Conservation (phyloP, 2,113 vertebrate species). For the Redunca redunca region DNA sequence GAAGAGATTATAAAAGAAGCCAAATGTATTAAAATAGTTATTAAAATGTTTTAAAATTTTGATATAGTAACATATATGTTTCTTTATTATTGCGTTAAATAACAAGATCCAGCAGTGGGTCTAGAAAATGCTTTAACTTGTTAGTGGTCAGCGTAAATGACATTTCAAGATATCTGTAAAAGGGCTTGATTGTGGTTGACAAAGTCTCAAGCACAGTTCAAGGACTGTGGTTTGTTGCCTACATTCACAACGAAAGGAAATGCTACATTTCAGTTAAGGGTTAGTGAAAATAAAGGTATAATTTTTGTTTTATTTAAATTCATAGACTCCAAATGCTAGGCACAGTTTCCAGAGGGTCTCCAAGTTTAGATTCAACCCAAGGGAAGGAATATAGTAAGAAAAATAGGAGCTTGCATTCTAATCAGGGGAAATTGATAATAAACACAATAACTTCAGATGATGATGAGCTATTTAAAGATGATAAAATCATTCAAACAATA, state of each 20-base stretch:
- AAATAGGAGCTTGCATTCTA: background rate
- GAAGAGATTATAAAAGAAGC: background rate
- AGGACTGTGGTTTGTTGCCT: background rate
- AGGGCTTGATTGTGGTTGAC: background rate
- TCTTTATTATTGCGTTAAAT: background rate
- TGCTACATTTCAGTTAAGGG: background rate
- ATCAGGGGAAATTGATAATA: background rate
- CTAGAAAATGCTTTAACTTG: background rate
- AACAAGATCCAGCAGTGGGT: background rate
- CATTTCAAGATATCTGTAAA: background rate
- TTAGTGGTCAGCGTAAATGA: background rate
- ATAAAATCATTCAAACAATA: background rate
- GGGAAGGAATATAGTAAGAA: background rate
- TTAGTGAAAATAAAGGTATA: background rate
- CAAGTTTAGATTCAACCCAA: background rate
- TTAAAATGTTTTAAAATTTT: background rate
- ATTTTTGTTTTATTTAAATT: background rate
- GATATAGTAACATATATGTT: background rate
- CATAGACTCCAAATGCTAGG: background rate
- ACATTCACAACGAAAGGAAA: background rate
- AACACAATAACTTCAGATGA: background rate
- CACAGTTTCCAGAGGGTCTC: background rate
- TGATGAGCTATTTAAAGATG: background rate
- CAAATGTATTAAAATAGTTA: background rate
- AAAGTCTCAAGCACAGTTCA: background rate